phyloP scores from a whole-genome alignment of 2,888 invertebrate genomes.

The Melieria picta region DNA sequence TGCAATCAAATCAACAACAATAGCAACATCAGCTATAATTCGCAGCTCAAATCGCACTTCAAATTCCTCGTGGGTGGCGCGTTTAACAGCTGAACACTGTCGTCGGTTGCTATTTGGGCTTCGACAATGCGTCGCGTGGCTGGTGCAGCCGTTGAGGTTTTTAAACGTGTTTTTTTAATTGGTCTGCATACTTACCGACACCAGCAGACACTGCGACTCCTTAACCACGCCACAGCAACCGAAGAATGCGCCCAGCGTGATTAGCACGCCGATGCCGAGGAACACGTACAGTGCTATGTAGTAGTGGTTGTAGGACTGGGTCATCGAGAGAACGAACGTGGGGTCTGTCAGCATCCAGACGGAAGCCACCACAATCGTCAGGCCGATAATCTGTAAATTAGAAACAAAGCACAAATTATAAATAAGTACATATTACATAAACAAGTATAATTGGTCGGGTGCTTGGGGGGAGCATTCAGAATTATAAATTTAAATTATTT shows the following conservation, averaged over 20 bases:
- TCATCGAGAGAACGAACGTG: constrained; percentile 76
- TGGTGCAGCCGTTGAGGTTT: constrained; percentile 17
- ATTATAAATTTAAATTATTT: too few species aligned
- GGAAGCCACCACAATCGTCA: constrained; percentile 75
- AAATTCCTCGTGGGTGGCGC: too few species aligned
- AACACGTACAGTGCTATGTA: constrained; percentile 78
- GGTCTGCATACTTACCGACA: constrained; percentile 70
- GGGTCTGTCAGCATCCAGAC: constrained; percentile 84
- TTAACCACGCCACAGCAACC: constrained; percentile 86
- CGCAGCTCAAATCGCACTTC: too few species aligned
- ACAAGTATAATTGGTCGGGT: not conserved
- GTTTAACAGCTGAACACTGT: too few species aligned
- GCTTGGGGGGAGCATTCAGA: too few species aligned
- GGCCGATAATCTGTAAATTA: constrained; percentile 74
- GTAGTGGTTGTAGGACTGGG: constrained; percentile 66
- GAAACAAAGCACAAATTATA: not conserved
- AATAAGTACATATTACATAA: constrained; percentile 9
- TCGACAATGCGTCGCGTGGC: constrained; percentile 3
- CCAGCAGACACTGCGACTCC: constrained; percentile 81
- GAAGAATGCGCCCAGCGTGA: constrained; percentile 80
- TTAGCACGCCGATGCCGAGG: constrained; percentile 76
- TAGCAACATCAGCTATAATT: too few species aligned
- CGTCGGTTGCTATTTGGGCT: too few species aligned
- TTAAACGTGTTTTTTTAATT: not conserved
- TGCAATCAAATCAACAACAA: not conserved